Evolutionary conservation across 1,140 invertebrate species (phyloP), one percentile per base, ranked within the genome.

Genomic region (Saccostrea glomerata): DNA sequence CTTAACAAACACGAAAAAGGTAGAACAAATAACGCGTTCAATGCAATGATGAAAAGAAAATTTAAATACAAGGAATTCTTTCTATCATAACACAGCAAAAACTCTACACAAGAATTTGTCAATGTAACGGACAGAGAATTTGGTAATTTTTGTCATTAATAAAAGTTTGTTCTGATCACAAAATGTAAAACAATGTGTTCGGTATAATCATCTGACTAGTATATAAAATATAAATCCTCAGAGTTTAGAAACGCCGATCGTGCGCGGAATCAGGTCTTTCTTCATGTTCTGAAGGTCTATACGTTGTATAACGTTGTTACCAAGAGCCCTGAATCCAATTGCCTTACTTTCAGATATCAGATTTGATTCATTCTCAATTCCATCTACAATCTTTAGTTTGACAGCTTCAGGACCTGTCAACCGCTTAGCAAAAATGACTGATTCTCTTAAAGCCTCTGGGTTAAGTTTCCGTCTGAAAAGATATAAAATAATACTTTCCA

Each of bases 401-500:
- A 83, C 30, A 23, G 88, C 88, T 73, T 83, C 85, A 2, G 60
- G 58, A 11, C 84, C 88, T 20, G 88, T 82, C n/a, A 89, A 25
- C 20, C 88, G 25, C n/a, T 89, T 89, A n/a, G 85, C 88, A 70
- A 84, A 89, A 20, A 89, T 47, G 25, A 86, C 58, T 7, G 85
- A 58, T 66, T 86, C 88, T 66, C 85, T 63, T n/a, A 89, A 15
- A 11, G 70, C 84, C 12, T 56, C 47, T 30, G 20, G 54, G 7
- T 9, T 40, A 12, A 88, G 23, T 82, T 85, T 85, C 15, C 11
- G 23, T 20, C 82, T 88, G 82, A n/a, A 77, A 85, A 83, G 12
- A 20, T 12, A n/a, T 25, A 55, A n/a, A 83, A 60, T 1, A 13
- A 11, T 4, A 47, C 9, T 66, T 66, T 66, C 17, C 20, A 13